phyloP scores from a whole-genome alignment of 2,113 vertebrate species.

The Oncorhynchus gorbuscha region DNA sequence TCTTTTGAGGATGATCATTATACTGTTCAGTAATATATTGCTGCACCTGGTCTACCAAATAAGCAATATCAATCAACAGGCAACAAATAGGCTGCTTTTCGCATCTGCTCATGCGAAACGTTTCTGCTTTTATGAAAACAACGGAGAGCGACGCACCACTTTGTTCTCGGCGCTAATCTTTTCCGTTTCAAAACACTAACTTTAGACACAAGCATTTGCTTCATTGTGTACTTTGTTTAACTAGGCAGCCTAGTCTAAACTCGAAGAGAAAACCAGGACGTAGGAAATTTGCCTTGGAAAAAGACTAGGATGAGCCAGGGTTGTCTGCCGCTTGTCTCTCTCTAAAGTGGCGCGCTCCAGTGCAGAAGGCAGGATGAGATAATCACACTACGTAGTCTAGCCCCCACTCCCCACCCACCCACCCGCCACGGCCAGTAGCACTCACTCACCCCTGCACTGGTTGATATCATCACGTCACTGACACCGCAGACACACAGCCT shows the following conservation, averaged over 20 bases:
- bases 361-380: constrained; percentile 62
- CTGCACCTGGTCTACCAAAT: too few relatives aligned
- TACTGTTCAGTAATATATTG: too few relatives aligned
- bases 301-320: not conserved
- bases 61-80: too few relatives aligned
- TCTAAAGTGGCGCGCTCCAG: not conserved
- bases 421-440: constrained; percentile 71
- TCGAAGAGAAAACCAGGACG: not conserved
- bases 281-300: not conserved
- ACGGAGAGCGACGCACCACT: too few relatives aligned
- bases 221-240: too few relatives aligned
- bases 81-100: too few relatives aligned
- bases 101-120: too few relatives aligned
- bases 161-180: too few relatives aligned
- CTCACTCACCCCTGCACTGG: constrained; percentile 80
- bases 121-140: too few relatives aligned
- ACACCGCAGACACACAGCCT: constrained; percentile 72
- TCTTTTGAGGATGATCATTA: too few relatives aligned
- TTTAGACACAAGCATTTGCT: too few relatives aligned
- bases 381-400: constrained; percentile 67
- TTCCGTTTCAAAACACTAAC: too few relatives aligned
- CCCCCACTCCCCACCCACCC: constrained; percentile 53
- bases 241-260: not conserved
- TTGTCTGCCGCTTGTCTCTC: not conserved
- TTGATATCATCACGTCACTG: constrained; percentile 75